A percentile compares a stretch with the other conserved stretches of the same genome.
Evolutionary conservation across 2,888 invertebrate genomes (phyloP).

Genomic region (Thera obeliscata): DNA sequence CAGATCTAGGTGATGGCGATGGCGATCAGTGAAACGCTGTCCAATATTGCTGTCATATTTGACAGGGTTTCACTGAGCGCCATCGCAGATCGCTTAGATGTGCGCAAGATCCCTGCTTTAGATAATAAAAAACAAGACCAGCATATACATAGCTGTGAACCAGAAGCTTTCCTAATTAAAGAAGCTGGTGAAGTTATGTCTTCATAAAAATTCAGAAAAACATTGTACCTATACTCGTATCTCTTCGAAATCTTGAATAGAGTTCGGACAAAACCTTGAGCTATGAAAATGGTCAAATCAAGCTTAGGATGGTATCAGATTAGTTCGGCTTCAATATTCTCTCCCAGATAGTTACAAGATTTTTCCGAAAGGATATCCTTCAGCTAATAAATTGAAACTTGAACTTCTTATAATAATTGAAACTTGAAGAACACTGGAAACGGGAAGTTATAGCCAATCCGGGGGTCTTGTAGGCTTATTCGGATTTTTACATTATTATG

Average conservation of each 20-base stretch:
- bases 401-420: neutral
- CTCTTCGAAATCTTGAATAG: conserved; percentile 6
- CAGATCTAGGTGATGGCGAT: too few species aligned
- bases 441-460: conserved; percentile 28
- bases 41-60: too few species aligned
- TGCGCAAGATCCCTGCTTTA: too few species aligned
- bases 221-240: neutral
- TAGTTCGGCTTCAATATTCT: conserved; percentile 12
- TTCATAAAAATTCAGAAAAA: neutral
- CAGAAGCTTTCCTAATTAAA: neutral
- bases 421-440: conserved; percentile 32
- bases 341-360: conserved; percentile 29
- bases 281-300: conserved; percentile 26
- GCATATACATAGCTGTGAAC: too few species aligned
- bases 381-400: neutral
- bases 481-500: too few species aligned
- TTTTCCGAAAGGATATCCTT: conserved; percentile 30
- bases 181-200: neutral
- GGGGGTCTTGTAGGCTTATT: neutral
- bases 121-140: too few species aligned
- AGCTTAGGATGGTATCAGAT: conserved; percentile 33
- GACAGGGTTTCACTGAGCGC: too few species aligned
- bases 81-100: too few species aligned
- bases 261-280: conserved; percentile 14
- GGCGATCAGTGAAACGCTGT: too few species aligned